These are phyloP conservation scores for Cryptotermes secundus DNA, from an alignment of 1,140 invertebrate species.

Conservation along the genomic window DNA sequence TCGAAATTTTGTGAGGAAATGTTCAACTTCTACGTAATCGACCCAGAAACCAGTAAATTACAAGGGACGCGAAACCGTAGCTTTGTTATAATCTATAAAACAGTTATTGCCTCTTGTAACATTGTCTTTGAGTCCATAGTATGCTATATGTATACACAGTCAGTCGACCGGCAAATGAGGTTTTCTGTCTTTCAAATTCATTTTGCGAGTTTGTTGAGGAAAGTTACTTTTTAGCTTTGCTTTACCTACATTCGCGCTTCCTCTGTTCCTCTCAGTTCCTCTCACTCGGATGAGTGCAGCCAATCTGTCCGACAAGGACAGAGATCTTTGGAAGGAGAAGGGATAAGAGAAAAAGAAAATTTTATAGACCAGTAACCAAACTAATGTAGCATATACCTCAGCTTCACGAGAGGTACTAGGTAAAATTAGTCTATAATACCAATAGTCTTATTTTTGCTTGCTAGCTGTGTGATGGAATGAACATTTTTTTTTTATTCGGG, in stretches of 20 bases:
- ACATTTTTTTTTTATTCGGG: background rate
- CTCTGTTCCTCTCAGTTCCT: background rate
- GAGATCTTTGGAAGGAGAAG: background rate
- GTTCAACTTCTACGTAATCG: too few species aligned
- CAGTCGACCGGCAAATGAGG: conserved; percentile 25
- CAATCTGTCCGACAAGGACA: background rate
- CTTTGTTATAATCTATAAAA: background rate
- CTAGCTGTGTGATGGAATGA: background rate
- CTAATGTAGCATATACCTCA: background rate
- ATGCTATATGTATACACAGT: background rate
- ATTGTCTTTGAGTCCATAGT: background rate
- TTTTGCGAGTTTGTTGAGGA: conserved; percentile 28
- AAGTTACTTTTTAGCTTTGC: conserved; percentile 25
- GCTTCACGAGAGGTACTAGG: background rate
- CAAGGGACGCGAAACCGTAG: background rate
- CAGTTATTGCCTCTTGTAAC: background rate
- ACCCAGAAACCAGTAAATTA: background rate
- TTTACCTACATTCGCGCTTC: conserved; percentile 12
- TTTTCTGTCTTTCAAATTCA: conserved; percentile 31
- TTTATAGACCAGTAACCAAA: conserved; percentile 17
- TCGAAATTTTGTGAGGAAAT: too few species aligned
- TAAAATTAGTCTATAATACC: background rate
- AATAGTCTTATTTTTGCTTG: background rate
- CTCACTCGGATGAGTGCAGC: background rate
- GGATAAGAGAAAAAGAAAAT: background rate